A percentile compares a stretch with the other conserved stretches of the same genome.
Conservation (phyloP, 2,888 invertebrate genomes). For the Protula sp. region DNA sequence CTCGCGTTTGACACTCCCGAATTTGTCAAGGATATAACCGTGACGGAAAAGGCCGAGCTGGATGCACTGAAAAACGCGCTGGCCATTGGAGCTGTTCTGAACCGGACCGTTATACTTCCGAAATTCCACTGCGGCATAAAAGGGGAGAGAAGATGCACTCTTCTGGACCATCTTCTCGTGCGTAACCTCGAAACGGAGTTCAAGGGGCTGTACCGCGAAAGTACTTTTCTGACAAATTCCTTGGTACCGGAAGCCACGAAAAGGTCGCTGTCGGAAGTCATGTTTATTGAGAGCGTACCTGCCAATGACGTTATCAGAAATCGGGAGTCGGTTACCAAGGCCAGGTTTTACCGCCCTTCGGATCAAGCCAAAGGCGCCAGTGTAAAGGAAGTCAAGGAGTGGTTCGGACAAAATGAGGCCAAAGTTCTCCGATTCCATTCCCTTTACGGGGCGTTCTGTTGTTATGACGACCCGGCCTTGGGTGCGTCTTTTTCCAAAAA, state of each 20-base stretch:
- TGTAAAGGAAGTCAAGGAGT: neutral
- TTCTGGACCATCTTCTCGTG: too few species aligned
- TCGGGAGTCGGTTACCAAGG: too few species aligned
- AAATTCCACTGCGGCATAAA: too few species aligned
- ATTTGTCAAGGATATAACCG: neutral
- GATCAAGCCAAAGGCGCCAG: neutral
- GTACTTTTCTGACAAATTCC: neutral
- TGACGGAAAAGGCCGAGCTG: too few species aligned
- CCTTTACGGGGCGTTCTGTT: too few species aligned
- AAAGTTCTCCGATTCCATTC: too few species aligned
- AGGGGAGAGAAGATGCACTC: too few species aligned
- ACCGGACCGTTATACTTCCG: conserved; percentile 10
- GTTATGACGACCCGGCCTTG: too few species aligned
- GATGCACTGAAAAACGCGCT: too few species aligned
- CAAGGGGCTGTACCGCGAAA: neutral
- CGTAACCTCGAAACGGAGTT: neutral
- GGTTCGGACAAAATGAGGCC: neutral
- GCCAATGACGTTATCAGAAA: too few species aligned
- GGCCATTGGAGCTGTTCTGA: neutral
- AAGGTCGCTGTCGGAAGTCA: neutral
- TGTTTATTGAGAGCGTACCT: too few species aligned
- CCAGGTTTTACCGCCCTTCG: neutral
- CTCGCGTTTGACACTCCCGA: neutral
- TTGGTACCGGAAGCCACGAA: neutral
- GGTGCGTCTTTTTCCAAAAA: too few species aligned